Conservation (phyloP, 2,797 vertebrate genomes). For the Danio jaintianensis region DNA sequence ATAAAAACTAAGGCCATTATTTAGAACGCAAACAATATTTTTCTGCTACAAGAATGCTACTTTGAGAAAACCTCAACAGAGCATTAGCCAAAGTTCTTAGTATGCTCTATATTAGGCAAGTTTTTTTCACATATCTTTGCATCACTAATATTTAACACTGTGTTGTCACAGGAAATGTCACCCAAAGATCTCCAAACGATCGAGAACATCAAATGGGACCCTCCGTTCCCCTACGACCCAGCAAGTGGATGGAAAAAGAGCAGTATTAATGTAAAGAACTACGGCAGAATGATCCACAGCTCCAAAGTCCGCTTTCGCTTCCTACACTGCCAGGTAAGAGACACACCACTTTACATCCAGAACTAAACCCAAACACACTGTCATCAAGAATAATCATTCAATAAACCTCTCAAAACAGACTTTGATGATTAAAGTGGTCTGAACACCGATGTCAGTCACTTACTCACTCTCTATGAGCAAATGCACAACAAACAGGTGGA, state of each 20-base stretch:
- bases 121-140: neutral
- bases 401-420: slow-evolving; percentile 19
- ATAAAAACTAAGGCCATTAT: neutral
- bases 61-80: neutral
- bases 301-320: slow-evolving; percentile 94
- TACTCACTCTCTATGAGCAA: slow-evolving; percentile 46
- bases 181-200: slow-evolving; percentile 80
- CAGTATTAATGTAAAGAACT: slow-evolving; percentile 89
- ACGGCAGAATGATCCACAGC: slow-evolving; percentile 92
- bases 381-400: slow-evolving; percentile 29
- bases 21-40: neutral
- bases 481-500: slow-evolving; percentile 57
- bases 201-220: slow-evolving; percentile 86
- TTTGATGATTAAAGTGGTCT: slow-evolving; percentile 32
- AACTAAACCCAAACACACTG: slow-evolving; percentile 6
- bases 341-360: neutral
- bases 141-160: slow-evolving; percentile 27
- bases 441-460: slow-evolving; percentile 27
- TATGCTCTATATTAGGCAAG: neutral
- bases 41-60: neutral
- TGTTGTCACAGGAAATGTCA: slow-evolving; percentile 78
- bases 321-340: slow-evolving; percentile 90
- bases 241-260: slow-evolving; percentile 87
- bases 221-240: slow-evolving; percentile 82
- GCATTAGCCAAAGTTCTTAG: neutral